phyloP scores from a whole-genome alignment of 2,888 invertebrate genomes.

The Gonocerus acuteangulatus region DNA sequence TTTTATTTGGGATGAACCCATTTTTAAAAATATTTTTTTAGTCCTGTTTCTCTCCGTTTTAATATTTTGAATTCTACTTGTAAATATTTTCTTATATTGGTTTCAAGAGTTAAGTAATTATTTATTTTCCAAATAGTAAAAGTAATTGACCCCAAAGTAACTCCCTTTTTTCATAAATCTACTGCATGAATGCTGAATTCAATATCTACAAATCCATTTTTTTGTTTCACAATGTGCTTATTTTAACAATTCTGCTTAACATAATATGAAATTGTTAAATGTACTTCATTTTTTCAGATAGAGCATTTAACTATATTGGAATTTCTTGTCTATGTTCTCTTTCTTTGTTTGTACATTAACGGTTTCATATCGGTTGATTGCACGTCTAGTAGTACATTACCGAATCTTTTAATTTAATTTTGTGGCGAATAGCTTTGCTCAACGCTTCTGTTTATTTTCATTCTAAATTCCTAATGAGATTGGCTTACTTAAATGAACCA shows the following conservation, averaged over 20 bases:
- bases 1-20: too few relatives aligned
- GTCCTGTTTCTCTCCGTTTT: too few relatives aligned
- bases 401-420: conserved; percentile 8
- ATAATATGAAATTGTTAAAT: conserved; percentile 16
- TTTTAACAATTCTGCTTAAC: conserved; percentile 16
- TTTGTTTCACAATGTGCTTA: conserved; percentile 19
- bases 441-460: conserved; percentile 16
- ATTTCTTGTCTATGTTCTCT: conserved; percentile 20
- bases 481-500: conserved; percentile 14
- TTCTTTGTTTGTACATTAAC: conserved; percentile 26
- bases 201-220: conserved; percentile 11
- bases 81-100: too few relatives aligned
- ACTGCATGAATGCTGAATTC: conserved; percentile 24
- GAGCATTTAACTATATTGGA: background rate
- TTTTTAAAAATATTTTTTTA: too few relatives aligned
- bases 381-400: conserved; percentile 16
- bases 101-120: too few relatives aligned
- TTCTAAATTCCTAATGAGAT: conserved; percentile 5
- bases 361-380: conserved; percentile 24
- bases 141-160: too few relatives aligned
- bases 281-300: conserved; percentile 3
- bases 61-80: too few relatives aligned
- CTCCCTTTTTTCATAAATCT: background rate
- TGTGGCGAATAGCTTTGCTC: conserved; percentile 22
- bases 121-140: too few relatives aligned